These are phyloP conservation scores for Ivindomyrus marchei DNA, from an alignment of 2,113 vertebrate genomes.

Conservation along the genomic window DNA sequence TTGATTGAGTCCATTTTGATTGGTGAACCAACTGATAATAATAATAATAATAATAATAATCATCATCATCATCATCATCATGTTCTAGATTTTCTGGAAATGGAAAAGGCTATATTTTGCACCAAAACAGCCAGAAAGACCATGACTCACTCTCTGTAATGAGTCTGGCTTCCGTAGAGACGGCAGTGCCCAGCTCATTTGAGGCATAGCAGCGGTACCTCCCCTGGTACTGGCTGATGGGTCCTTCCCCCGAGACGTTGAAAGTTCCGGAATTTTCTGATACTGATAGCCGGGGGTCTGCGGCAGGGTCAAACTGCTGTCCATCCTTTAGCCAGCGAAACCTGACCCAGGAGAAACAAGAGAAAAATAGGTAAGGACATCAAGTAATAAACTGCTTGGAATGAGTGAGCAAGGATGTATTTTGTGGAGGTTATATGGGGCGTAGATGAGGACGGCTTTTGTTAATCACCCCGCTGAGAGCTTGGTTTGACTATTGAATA, in stretches of 20 bases:
- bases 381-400: background rate
- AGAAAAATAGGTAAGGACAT: background rate
- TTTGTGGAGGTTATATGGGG: background rate
- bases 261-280: slow-evolving; percentile 49
- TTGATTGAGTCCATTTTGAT: background rate
- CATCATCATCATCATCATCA: too few relatives aligned
- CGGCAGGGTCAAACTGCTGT: slow-evolving; percentile 34
- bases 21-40: background rate
- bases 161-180: slow-evolving; percentile 59
- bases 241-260: slow-evolving; percentile 20
- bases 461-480: background rate
- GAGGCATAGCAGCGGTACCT: slow-evolving; percentile 72
- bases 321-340: slow-evolving; percentile 76
- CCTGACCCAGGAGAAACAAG: slow-evolving; percentile 42
- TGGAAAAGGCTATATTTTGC: background rate
- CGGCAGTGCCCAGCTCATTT: slow-evolving; percentile 71
- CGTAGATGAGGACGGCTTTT: background rate
- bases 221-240: slow-evolving; percentile 58
- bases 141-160: slow-evolving; percentile 67
- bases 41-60: background rate
- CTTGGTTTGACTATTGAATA: background rate
- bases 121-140: background rate
- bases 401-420: background rate
- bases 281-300: slow-evolving; percentile 33
- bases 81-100: background rate